These are phyloP conservation scores for Daphoenositta chrysoptera DNA, from an alignment of 2,113 vertebrate genomes.

Conservation along the genomic window DNA sequence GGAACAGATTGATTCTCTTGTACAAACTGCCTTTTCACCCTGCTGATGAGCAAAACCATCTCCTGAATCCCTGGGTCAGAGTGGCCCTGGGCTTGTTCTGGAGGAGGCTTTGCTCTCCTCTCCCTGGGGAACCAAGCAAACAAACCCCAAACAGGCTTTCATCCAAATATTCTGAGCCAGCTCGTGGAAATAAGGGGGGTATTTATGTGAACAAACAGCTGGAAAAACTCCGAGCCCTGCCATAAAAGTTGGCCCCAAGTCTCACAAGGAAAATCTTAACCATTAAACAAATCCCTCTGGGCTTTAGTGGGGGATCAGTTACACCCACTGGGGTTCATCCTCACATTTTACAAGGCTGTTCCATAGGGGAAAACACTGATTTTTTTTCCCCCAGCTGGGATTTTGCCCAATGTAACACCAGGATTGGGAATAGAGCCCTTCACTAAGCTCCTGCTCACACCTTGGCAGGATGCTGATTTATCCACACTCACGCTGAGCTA, in stretches of 20 bases:
- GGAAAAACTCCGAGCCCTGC: background rate
- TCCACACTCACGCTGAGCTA: accelerated
- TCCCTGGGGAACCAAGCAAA: background rate
- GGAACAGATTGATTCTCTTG: background rate
- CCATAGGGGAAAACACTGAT: background rate
- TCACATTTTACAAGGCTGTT: background rate
- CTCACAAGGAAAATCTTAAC: background rate
- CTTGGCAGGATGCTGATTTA: background rate
- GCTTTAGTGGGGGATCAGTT: background rate
- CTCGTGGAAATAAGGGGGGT: background rate
- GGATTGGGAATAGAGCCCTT: background rate
- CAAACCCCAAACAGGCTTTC: background rate
- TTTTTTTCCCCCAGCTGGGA: background rate
- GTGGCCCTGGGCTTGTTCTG: background rate
- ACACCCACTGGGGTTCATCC: background rate
- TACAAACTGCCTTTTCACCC: background rate
- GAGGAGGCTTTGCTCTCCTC: background rate
- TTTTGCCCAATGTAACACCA: background rate
- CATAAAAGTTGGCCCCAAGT: background rate
- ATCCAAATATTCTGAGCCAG: background rate
- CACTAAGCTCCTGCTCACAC: background rate
- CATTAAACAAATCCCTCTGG: background rate
- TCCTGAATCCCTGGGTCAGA: accelerated
- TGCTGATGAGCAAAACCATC: background rate
- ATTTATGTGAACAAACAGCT: slow-evolving; percentile 4